Evolutionary conservation across 2,113 vertebrate species (phyloP).

Genomic region (Barbus barbus): DNA sequence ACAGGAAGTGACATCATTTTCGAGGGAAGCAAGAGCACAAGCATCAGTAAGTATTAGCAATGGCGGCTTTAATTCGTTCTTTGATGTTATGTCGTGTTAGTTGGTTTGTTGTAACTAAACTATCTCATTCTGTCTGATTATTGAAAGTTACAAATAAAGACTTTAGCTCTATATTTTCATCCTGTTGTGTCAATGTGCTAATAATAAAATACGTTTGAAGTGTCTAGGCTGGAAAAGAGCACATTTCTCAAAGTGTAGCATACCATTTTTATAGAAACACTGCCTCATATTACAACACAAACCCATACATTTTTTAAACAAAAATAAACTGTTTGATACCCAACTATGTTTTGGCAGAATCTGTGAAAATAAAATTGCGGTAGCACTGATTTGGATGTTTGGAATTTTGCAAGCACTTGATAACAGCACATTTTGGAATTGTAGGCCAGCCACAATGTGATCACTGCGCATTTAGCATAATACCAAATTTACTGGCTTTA

Average conservation of each 20-base stretch:
- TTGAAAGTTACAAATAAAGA: not conserved
- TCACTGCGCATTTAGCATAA: not conserved
- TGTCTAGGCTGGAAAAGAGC: not conserved
- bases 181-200: no score
- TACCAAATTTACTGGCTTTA: not conserved
- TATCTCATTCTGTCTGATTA: not conserved
- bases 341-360: not conserved
- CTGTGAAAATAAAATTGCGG: not conserved
- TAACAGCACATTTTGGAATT: not conserved
- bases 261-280: not conserved
- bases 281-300: not conserved
- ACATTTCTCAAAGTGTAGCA: no score
- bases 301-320: not conserved
- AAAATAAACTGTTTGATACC: not conserved
- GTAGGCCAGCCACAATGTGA: not conserved
- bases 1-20: constrained; percentile 6
- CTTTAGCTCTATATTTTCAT: no score
- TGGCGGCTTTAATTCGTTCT: not conserved
- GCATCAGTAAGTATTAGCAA: not conserved
- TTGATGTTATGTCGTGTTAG: not conserved
- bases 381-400: not conserved
- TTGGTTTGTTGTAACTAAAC: not conserved
- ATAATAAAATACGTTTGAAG: not conserved
- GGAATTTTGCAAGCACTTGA: not conserved
- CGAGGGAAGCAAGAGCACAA: not conserved